Conservation (phyloP, 2,888 invertebrate species). For the Trichogramma dendrolimi region DNA sequence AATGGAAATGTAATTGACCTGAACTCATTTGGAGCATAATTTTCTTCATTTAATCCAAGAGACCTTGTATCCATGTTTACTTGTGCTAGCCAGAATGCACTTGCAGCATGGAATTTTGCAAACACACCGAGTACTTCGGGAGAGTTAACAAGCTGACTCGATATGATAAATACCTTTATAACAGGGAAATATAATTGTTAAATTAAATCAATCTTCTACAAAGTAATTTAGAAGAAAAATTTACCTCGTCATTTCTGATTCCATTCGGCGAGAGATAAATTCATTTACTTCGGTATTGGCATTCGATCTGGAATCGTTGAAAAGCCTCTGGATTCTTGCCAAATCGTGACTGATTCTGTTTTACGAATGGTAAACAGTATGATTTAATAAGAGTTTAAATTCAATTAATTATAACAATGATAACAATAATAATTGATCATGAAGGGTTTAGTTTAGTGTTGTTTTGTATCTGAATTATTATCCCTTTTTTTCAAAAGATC, state of each 20-base stretch:
- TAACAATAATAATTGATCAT: not conserved
- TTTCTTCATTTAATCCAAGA: constrained; percentile 44
- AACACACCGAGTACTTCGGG: constrained; percentile 68
- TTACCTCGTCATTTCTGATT: constrained; percentile 64
- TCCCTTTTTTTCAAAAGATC: too few species aligned
- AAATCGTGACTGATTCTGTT: constrained; percentile 55
- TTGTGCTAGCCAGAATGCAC: constrained; percentile 81
- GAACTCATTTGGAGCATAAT: constrained; percentile 62
- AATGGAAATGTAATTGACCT: constrained; percentile 62
- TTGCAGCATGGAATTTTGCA: constrained; percentile 73
- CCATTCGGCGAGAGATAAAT: constrained; percentile 60
- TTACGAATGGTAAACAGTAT: not conserved
- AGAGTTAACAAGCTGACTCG: constrained; percentile 73
- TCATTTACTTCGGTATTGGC: constrained; percentile 59
- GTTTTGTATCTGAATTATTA: too few species aligned
- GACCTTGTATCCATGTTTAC: constrained; percentile 60
- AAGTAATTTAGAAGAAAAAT: constrained; percentile 22
- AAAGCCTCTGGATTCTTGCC: constrained; percentile 69
- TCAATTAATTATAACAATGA: not conserved
- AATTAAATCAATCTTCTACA: not conserved
- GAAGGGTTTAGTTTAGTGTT: too few species aligned
- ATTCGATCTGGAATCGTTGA: constrained; percentile 64
- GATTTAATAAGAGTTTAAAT: constrained; percentile 1
- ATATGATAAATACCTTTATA: constrained; percentile 63
- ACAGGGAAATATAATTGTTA: not conserved